A percentile compares a stretch with the other conserved stretches of the same genome.
These are phyloP conservation scores for Rhinopomastus cyanomelas DNA, from an alignment of 2,113 vertebrate genomes.

Conservation along the genomic window DNA sequence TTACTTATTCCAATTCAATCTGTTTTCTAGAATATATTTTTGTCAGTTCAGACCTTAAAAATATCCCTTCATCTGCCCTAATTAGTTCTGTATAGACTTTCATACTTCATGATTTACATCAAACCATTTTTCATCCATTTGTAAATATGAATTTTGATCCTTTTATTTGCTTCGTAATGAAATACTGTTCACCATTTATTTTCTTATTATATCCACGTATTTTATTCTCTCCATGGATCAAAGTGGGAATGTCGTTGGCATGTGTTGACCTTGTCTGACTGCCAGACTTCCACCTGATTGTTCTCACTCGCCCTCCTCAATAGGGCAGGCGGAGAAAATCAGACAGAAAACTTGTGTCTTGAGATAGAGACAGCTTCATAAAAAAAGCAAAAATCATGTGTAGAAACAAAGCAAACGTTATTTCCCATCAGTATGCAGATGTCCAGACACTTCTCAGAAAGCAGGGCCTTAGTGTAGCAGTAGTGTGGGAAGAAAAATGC, in stretches of 20 bases:
- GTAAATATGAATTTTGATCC: not conserved
- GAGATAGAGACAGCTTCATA: not conserved
- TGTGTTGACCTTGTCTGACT: not conserved
- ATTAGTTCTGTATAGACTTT: not conserved
- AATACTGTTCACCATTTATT: not conserved
- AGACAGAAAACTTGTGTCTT: not conserved
- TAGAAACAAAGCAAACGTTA: not conserved
- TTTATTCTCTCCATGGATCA: not conserved
- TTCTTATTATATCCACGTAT: not conserved
- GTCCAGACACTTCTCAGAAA: not conserved
- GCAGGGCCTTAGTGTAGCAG: accelerated
- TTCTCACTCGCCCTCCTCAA: not conserved
- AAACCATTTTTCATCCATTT: not conserved
- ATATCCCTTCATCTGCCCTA: not conserved
- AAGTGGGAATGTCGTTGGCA: not conserved
- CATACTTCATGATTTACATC: not conserved
- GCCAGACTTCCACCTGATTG: not conserved
- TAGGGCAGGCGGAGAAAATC: not conserved
- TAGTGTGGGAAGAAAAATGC: not conserved
- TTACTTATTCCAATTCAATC: not conserved
- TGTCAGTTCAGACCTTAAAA: not conserved
- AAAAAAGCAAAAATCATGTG: not conserved
- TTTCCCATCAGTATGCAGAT: not conserved
- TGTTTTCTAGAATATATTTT: not conserved
- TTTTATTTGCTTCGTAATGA: not conserved